Evolutionary conservation across 2,888 invertebrate genomes (phyloP).

Genomic region (Toxonevra muliebris): DNA sequence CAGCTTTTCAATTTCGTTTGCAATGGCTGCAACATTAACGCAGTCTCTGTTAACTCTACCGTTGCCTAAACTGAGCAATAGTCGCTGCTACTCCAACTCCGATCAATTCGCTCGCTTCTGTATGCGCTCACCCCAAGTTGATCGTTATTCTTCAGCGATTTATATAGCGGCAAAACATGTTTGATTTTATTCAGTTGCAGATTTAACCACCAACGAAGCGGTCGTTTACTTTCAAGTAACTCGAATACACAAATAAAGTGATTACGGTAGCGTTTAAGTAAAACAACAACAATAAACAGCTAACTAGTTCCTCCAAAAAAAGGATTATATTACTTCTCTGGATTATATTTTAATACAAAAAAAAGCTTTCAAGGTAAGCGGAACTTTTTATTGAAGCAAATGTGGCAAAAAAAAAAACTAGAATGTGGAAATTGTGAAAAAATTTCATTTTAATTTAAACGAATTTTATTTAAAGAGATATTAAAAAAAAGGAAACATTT

Average conservation of each 20-base stretch:
- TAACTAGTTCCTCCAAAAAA: slow-evolving; percentile 20
- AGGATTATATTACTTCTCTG: slow-evolving; percentile 26
- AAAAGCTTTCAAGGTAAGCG: slow-evolving; percentile 45
- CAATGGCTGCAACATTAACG: too few species aligned
- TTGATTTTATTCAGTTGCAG: slow-evolving; percentile 61
- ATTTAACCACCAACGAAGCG: slow-evolving; percentile 52
- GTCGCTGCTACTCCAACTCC: too few species aligned
- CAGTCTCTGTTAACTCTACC: too few species aligned
- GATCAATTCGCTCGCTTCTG: too few species aligned
- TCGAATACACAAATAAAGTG: neutral
- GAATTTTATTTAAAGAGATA: too few species aligned
- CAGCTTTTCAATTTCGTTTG: too few species aligned
- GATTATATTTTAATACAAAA: slow-evolving; percentile 15
- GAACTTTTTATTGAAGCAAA: slow-evolving; percentile 5
- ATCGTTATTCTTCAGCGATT: slow-evolving; percentile 41
- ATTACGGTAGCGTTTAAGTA: slow-evolving; percentile 4
- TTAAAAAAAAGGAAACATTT: too few species aligned
- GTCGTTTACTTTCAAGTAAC: slow-evolving; percentile 31
- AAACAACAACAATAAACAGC: slow-evolving; percentile 23
- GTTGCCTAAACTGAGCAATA: too few species aligned
- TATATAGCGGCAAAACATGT: slow-evolving; percentile 61
- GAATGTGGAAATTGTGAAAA: neutral
- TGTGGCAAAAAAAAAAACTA: neutral
- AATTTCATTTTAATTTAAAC: too few species aligned
- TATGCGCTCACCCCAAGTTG: too few species aligned